These are phyloP conservation scores for Graptemys geographica DNA, from an alignment of 2,797 vertebrate genomes.

Conservation along the genomic window DNA sequence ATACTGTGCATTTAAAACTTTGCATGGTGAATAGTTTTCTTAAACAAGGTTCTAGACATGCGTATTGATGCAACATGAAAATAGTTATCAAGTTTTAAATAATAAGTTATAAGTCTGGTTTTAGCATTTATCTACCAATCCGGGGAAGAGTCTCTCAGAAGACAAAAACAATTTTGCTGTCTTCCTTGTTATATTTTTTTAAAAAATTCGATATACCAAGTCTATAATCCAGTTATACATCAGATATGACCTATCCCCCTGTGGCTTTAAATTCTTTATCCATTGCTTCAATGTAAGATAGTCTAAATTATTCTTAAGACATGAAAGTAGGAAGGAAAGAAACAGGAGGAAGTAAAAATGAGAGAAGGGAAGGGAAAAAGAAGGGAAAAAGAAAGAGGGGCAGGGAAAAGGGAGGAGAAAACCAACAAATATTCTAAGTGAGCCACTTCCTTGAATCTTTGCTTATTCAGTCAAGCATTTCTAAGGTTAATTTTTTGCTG, in stretches of 20 bases:
- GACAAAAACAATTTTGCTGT: slow-evolving; percentile 41
- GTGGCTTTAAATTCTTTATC: not conserved
- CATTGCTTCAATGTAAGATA: not conserved
- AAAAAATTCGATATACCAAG: slow-evolving; percentile 44
- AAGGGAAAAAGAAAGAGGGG: not conserved
- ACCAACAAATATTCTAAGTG: not conserved
- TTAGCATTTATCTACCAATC: slow-evolving; percentile 62
- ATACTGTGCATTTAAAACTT: slow-evolving; percentile 89
- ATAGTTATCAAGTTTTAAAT: slow-evolving; percentile 76
- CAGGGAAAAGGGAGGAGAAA: not conserved
- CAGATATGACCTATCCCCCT: not conserved
- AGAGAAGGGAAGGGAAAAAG: not conserved
- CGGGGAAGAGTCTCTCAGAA: slow-evolving; percentile 45
- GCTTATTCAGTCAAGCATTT: not conserved
- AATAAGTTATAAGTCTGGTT: slow-evolving; percentile 64
- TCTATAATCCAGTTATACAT: not conserved
- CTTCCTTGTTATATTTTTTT: slow-evolving; percentile 25
- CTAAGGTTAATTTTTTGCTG: not conserved
- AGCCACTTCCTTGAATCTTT: not conserved
- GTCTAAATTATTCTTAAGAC: not conserved
- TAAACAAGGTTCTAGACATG: slow-evolving; percentile 78
- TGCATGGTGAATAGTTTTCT: slow-evolving; percentile 81
- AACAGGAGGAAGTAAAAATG: not conserved
- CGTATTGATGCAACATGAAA: slow-evolving; percentile 78
- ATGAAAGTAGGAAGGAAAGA: not conserved